These are phyloP conservation scores for Catagonus wagneri DNA, from an alignment of 2,113 vertebrate species.

Conservation along the genomic window DNA sequence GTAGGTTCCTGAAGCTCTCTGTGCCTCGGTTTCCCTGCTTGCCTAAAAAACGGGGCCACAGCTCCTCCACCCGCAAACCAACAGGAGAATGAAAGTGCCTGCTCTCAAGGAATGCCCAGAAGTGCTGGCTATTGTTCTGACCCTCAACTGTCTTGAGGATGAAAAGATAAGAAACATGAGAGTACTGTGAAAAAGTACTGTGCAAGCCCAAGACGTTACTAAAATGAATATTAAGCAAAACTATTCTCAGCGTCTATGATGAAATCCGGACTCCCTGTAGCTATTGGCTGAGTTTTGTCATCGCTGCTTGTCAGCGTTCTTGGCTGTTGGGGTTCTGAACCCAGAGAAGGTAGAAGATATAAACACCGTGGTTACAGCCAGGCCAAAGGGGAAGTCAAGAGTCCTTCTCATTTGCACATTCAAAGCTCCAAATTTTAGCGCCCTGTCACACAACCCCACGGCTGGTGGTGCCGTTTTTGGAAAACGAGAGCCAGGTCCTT, in stretches of 20 bases:
- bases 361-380: background rate
- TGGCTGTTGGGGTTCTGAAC: background rate
- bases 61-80: background rate
- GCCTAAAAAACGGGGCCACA: background rate
- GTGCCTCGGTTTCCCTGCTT: background rate
- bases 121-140: background rate
- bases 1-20: background rate
- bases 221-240: background rate
- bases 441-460: background rate
- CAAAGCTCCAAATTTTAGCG: background rate
- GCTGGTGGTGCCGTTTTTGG: background rate
- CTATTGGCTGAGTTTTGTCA: background rate
- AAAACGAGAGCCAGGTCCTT: background rate
- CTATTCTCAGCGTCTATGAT: background rate
- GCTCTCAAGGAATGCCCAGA: background rate
- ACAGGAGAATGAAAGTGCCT: background rate
- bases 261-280: background rate
- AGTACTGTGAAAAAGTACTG: background rate
- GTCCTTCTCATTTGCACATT: background rate
- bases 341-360: background rate
- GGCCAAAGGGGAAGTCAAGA: background rate
- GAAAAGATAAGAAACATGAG: background rate
- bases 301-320: background rate
- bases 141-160: background rate
- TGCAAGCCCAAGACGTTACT: background rate